Base-by-base conservation (phyloP, 1,140 invertebrate genomes). In the Polyergus mexicanus region DNA sequence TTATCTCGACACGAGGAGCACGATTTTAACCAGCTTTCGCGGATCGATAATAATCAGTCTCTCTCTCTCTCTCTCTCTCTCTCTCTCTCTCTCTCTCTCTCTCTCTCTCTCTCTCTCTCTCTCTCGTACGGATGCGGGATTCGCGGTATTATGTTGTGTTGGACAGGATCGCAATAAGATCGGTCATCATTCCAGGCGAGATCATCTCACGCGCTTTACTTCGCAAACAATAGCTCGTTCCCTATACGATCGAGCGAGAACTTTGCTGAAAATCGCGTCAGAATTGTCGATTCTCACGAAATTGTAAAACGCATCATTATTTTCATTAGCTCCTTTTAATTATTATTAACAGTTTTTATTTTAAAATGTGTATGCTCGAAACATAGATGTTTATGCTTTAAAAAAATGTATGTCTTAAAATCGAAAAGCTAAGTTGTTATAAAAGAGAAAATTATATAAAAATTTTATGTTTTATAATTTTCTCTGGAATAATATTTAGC, bases 21-120 rank as follows among this genome's bases (percentile, higher is more conserved):
- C 75, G 81, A 92, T 92, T 90, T 92, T 92, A 92, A 91, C 87
- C 84, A 78, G 32, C 35, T 71, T 8, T 87, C 22, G 54, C 60
- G 54, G 32, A 72, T 71, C 76, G 80, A 89, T 90, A 90, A 87
- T 89, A 87, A 56, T 62, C n/a, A n/a, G n/a, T n/a, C n/a, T n/a
- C n/a, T n/a, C n/a, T n/a, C n/a, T n/a, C n/a, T n/a, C n/a, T n/a
- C n/a, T n/a, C n/a, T n/a, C n/a, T n/a, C n/a, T n/a, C n/a, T n/a
- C n/a, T n/a, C n/a, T n/a, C n/a, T n/a, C n/a, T n/a, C n/a, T n/a
- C n/a, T n/a, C n/a, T n/a, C n/a, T n/a, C n/a, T n/a, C n/a, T n/a
- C n/a, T n/a, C n/a, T n/a, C n/a, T n/a, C n/a, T n/a, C n/a, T n/a
- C n/a, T n/a, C n/a, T n/a, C n/a, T n/a, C n/a, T n/a, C n/a, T n/a